These are phyloP conservation scores for Protophormia terraenovae DNA, from an alignment of 2,888 invertebrate genomes.

Conservation along the genomic window DNA sequence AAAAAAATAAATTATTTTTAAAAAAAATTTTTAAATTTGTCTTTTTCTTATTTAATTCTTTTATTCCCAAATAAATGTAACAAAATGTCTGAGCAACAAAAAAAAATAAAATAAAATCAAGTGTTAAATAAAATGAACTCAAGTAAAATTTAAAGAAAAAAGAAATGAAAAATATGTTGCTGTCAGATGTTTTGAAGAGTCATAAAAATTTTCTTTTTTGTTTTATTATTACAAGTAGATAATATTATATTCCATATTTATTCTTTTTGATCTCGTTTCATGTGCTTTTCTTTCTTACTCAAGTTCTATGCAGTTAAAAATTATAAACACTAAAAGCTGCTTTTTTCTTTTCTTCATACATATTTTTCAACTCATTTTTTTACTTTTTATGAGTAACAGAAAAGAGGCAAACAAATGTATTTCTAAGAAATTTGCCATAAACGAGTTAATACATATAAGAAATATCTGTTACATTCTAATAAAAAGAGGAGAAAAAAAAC, in stretches of 20 bases:
- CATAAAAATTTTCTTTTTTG: slow-evolving; percentile 28
- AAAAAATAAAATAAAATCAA: not conserved
- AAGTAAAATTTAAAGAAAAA: not conserved
- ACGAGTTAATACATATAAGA: not conserved
- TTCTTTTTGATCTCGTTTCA: not conserved
- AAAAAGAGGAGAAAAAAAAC: not conserved
- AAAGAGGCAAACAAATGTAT: not conserved
- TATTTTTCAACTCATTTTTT: not conserved
- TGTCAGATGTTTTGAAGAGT: slow-evolving; percentile 25
- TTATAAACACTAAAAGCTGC: not conserved
- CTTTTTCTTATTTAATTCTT: not conserved
- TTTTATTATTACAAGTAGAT: slow-evolving; percentile 13
- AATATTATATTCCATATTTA: slow-evolving; percentile 10
- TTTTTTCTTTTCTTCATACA: not conserved
- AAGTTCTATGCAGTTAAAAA: not conserved
- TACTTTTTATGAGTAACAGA: not conserved
- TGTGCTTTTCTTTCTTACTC: not conserved
- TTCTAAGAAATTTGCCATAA: not conserved
- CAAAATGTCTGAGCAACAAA: not conserved
- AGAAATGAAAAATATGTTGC: not conserved
- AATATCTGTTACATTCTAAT: not conserved
- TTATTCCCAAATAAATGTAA: not conserved
- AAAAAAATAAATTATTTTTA: no score
- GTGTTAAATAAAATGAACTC: slow-evolving; percentile 28
- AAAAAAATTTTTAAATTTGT: not conserved